These are phyloP conservation scores for Bradypodion ventrale DNA, from an alignment of 2,797 vertebrate species.

Conservation along the genomic window DNA sequence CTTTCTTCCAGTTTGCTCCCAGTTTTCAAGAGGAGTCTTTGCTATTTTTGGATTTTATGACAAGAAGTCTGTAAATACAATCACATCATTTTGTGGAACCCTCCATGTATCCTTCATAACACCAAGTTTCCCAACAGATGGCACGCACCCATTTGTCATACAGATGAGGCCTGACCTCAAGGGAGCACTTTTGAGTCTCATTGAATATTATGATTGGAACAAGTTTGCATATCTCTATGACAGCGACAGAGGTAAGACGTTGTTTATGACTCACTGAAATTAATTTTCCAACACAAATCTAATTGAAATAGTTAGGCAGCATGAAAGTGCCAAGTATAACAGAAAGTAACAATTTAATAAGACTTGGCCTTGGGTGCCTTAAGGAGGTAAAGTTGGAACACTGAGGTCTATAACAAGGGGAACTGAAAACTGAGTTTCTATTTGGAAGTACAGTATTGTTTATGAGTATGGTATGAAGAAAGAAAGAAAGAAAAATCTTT, in stretches of 20 bases:
- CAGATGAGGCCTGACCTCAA: slow-evolving; percentile 99
- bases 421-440: not conserved
- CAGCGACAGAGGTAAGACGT: slow-evolving; percentile 91
- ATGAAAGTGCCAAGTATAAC: slow-evolving; percentile 2
- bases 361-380: not conserved
- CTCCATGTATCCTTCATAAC: slow-evolving; percentile 99
- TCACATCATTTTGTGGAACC: slow-evolving; percentile 97
- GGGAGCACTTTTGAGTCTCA: slow-evolving; percentile 95
- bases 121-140: slow-evolving; percentile 97
- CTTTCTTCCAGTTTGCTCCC: slow-evolving; percentile 89
- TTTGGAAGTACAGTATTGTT: not conserved
- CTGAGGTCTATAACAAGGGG: not conserved
- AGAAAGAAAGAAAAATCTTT: not conserved
- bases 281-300: slow-evolving; percentile 4
- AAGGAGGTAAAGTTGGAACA: not conserved
- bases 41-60: slow-evolving; percentile 99
- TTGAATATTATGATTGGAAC: slow-evolving; percentile 99
- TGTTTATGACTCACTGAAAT: not conserved
- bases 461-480: too few species aligned
- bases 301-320: slow-evolving; percentile 1
- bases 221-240: slow-evolving; percentile 99
- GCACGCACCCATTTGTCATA: slow-evolving; percentile 96
- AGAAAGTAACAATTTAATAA: not conserved
- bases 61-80: slow-evolving; percentile 99
- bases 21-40: slow-evolving; percentile 99